These are phyloP conservation scores for Lycorma delicatula DNA, from an alignment of 1,140 invertebrate species.

Conservation along the genomic window DNA sequence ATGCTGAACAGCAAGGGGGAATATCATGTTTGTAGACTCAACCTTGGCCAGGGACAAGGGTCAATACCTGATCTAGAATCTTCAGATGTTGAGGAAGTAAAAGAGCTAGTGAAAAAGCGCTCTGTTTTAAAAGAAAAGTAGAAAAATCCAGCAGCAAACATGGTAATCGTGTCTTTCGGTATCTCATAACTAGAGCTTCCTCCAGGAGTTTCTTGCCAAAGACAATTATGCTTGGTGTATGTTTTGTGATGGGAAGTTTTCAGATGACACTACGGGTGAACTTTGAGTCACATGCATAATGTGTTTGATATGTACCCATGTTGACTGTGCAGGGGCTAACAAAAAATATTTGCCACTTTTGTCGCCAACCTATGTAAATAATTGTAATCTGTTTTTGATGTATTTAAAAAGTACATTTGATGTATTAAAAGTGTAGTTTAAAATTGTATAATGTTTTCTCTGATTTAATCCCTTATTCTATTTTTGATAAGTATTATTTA, in stretches of 20 bases:
- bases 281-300: slow-evolving; percentile 24
- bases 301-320: slow-evolving; percentile 22
- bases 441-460: background rate
- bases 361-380: background rate
- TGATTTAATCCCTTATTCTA: background rate
- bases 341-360: slow-evolving; percentile 11
- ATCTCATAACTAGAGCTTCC: background rate
- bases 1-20: background rate
- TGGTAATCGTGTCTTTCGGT: background rate
- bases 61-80: no score
- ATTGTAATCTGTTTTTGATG: no score
- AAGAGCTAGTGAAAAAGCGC: background rate
- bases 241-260: slow-evolving; percentile 16
- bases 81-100: background rate
- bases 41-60: no score
- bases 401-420: no score
- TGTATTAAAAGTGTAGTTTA: no score
- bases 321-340: slow-evolving; percentile 21
- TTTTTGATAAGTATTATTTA: background rate
- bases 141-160: background rate
- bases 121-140: background rate
- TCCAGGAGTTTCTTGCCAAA: background rate
- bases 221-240: slow-evolving; percentile 5
- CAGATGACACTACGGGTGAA: slow-evolving; percentile 19
- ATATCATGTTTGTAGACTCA: background rate